phyloP scores from a whole-genome alignment of 2,113 vertebrate species.

The Neotragus pygmaeus region DNA sequence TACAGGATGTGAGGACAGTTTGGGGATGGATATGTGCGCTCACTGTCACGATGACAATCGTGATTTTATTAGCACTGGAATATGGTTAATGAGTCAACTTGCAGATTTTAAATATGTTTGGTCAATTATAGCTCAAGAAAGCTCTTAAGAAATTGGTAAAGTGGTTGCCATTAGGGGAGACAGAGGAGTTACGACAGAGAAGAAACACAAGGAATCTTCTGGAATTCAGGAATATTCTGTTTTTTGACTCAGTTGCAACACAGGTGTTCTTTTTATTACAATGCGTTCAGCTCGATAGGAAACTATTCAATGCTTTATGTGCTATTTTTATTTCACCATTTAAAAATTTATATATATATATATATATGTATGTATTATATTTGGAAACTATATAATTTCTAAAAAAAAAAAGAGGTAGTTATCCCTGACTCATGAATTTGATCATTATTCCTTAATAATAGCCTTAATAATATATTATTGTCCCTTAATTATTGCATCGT shows the following conservation, averaged over 20 bases:
- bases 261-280: neutral
- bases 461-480: neutral
- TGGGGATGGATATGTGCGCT: rapidly evolving
- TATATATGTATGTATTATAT: neutral
- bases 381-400: neutral
- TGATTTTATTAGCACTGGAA: no score
- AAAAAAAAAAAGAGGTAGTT: neutral
- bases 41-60: neutral
- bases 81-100: no score
- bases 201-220: no score
- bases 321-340: neutral
- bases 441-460: neutral
- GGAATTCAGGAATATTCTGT: neutral
- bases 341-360: neutral
- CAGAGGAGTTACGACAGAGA: no score
- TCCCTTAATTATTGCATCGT: neutral
- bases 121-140: no score
- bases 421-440: neutral
- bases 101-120: no score
- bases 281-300: neutral
- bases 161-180: no score
- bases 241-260: neutral
- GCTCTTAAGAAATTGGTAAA: no score
- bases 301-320: neutral
- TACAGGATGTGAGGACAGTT: rapidly evolving